phyloP scores from a whole-genome alignment of 2,113 vertebrate genomes.

The Tor tambroides region DNA sequence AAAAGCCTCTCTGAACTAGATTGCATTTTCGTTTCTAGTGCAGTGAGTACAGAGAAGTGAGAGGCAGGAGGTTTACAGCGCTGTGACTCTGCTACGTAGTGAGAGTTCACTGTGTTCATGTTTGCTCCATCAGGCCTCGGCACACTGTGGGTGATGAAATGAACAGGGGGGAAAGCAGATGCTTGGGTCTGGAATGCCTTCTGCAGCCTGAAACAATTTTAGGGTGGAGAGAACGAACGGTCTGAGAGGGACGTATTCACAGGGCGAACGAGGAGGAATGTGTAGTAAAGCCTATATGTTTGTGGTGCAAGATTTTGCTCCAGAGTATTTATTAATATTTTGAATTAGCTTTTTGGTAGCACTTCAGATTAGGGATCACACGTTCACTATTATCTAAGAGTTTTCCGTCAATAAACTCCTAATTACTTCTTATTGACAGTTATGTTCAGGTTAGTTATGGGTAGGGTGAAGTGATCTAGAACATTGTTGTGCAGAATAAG shows the following conservation, averaged over 20 bases:
- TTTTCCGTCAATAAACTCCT: background rate
- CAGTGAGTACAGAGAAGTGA: constrained; percentile 1
- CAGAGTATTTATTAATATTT: background rate
- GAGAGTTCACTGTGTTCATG: constrained; percentile 35
- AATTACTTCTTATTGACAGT: background rate
- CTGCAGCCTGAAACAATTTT: constrained; percentile 64
- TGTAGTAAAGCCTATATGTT: constrained; percentile 4
- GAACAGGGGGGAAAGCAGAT: constrained; percentile 50
- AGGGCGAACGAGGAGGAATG: constrained; percentile 15
- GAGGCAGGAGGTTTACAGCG: constrained; percentile 16
- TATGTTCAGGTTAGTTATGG: background rate
- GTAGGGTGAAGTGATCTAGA: background rate
- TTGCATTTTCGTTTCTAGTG: constrained; percentile 35
- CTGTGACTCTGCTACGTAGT: constrained; percentile 10
- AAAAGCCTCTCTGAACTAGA: constrained; percentile 24
- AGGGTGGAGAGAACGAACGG: constrained; percentile 39
- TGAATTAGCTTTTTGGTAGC: background rate
- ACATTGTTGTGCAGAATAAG: background rate
- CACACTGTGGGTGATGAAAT: constrained; percentile 50
- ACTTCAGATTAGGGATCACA: background rate
- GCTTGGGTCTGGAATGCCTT: constrained; percentile 58
- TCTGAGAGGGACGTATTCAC: constrained; percentile 13
- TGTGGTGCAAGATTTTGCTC: background rate
- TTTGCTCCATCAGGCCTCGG: constrained; percentile 49
- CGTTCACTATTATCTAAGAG: too few species aligned